Evolutionary conservation across 2,797 vertebrate species (phyloP).

Genomic region (Silurus lanzhouensis): DNA sequence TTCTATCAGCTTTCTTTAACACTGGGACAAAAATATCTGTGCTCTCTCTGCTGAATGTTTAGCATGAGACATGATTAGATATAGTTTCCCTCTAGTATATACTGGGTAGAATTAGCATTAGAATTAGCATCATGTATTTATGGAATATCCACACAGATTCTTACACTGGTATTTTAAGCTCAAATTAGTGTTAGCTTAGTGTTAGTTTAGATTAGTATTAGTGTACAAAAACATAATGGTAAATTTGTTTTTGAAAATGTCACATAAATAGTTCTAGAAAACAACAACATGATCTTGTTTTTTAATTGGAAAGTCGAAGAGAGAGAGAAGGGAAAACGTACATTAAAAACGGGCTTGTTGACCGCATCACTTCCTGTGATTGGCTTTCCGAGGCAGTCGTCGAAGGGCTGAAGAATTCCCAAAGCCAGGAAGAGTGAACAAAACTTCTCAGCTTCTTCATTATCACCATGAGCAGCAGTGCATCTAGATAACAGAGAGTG

Average conservation of each 20-base stretch:
- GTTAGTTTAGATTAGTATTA: too few species aligned
- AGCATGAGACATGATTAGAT: not conserved
- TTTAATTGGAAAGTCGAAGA: constrained; percentile 2
- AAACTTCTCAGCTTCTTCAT: constrained; percentile 80
- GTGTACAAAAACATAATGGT: not conserved
- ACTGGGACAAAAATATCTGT: not conserved
- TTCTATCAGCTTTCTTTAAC: not conserved
- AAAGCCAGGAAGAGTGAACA: constrained; percentile 85
- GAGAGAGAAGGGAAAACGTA: constrained; percentile 67
- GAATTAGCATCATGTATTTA: not conserved
- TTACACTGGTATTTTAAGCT: not conserved
- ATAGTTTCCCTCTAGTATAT: not conserved
- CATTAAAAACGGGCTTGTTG: constrained; percentile 76
- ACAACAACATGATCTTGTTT: not conserved
- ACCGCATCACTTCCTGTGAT: constrained; percentile 68
- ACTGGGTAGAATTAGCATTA: not conserved
- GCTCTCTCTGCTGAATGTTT: not conserved
- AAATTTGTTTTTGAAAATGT: not conserved
- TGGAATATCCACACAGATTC: not conserved
- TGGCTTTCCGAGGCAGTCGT: constrained; percentile 77
- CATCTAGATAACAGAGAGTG: constrained; percentile 84
- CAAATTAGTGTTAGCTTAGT: too few species aligned
- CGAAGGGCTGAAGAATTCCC: constrained; percentile 87
- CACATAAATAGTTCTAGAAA: not conserved
- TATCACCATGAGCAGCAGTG: constrained; percentile 69